Conservation (phyloP, 2,797 vertebrate species). For the Acanthiza pusilla region DNA sequence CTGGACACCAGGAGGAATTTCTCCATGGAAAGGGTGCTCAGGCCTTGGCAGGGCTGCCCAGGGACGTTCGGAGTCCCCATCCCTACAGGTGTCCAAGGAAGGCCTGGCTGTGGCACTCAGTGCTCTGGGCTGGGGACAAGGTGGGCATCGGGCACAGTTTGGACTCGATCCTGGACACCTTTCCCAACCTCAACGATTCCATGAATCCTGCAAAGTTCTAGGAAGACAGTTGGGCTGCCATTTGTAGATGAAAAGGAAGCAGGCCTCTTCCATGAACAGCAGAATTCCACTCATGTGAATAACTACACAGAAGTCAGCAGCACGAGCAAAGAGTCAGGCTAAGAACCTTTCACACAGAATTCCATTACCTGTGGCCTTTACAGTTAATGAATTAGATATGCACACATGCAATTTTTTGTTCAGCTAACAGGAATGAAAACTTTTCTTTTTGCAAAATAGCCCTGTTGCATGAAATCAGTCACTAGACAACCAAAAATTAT, state of each 20-base stretch:
- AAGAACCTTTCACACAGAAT: background rate
- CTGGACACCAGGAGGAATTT: background rate
- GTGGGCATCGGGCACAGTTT: background rate
- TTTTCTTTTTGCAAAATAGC: background rate
- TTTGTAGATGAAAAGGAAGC: background rate
- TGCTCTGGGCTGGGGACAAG: background rate
- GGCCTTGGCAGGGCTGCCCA: background rate
- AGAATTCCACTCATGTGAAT: background rate
- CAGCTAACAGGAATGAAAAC: background rate
- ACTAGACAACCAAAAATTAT: background rate
- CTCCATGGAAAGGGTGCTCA: background rate
- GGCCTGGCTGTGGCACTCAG: rapidly evolving
- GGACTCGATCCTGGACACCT: rapidly evolving
- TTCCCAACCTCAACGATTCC: background rate
- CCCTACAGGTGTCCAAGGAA: background rate
- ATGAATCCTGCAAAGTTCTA: background rate
- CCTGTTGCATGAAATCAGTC: background rate
- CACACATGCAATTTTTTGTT: background rate
- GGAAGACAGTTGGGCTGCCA: background rate
- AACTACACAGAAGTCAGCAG: background rate
- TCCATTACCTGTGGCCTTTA: background rate
- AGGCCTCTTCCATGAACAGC: background rate
- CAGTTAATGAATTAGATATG: background rate
- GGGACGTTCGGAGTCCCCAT: rapidly evolving
- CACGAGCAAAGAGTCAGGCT: background rate